Evolutionary conservation across 1,140 invertebrate species (phyloP).

Genomic region (Microplitis demolitor): DNA sequence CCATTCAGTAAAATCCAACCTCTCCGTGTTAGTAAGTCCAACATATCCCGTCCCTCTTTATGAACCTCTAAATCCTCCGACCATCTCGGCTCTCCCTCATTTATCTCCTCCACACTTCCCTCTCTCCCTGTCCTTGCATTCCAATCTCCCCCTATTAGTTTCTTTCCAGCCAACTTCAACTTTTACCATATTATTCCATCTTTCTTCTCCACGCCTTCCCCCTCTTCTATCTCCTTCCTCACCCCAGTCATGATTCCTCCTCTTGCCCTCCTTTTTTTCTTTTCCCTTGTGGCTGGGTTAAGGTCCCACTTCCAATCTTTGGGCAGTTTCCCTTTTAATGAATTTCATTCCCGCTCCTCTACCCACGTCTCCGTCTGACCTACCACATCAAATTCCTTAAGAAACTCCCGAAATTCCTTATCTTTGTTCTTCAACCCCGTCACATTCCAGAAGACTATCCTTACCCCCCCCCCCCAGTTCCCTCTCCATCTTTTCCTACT

Average conservation of each 20-base stretch:
- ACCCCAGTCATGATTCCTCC: conserved; percentile 24
- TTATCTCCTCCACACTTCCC: not conserved
- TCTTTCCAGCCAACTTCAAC: not conserved
- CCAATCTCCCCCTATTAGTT: conserved; percentile 19
- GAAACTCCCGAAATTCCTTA: conserved; percentile 26
- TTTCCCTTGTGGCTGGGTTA: conserved; percentile 15
- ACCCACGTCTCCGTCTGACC: conserved; percentile 31
- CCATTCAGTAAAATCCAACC: too few species aligned
- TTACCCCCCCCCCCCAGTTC: conserved; percentile 4
- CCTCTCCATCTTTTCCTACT: not conserved
- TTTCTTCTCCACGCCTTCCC: not conserved
- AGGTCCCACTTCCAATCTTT: conserved; percentile 15
- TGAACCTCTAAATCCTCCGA: conserved; percentile 20
- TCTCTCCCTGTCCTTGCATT: conserved; percentile 22
- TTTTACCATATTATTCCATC: not conserved
- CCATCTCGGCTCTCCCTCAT: not conserved
- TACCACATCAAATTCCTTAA: conserved; percentile 18
- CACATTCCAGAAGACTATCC: conserved; percentile 25
- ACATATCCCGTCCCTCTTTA: conserved; percentile 13
- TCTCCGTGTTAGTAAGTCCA: not conserved
- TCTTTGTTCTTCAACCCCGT: conserved; percentile 20
- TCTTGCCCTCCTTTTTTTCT: conserved; percentile 23
- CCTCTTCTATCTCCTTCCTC: not conserved
- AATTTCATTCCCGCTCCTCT: conserved; percentile 24
- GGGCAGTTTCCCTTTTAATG: conserved; percentile 1